Percentiles rank a stretch among this genome's conserved stretches.
Conservation (phyloP, 2,888 invertebrate species). For the Athrips mouffetella region DNA sequence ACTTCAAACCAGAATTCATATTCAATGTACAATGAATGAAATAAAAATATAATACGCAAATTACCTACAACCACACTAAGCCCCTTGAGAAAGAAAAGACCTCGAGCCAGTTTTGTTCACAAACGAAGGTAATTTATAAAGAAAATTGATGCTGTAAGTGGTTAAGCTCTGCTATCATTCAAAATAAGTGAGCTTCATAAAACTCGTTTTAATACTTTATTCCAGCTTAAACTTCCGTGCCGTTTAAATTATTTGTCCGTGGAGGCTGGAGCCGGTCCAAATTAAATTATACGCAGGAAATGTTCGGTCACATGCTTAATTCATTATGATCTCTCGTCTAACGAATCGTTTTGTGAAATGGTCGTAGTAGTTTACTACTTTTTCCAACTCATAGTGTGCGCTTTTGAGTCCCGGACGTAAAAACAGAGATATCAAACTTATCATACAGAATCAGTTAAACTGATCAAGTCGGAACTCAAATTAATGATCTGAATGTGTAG, state of each 20-base stretch:
- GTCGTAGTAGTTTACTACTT: no score
- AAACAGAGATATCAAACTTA: no score
- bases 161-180: slow-evolving; percentile 62
- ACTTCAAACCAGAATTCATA: no score
- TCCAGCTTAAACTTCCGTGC: slow-evolving; percentile 69
- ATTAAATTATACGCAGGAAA: slow-evolving; percentile 71
- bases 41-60: no score
- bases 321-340: slow-evolving; percentile 58
- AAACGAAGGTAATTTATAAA: slow-evolving; percentile 51
- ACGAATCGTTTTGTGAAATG: no score
- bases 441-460: no score
- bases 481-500: no score
- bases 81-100: background rate
- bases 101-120: slow-evolving; percentile 22
- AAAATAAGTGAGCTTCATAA: slow-evolving; percentile 64
- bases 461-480: no score
- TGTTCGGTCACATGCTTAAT: slow-evolving; percentile 61
- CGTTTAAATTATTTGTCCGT: slow-evolving; percentile 72
- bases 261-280: slow-evolving; percentile 69
- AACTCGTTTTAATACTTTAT: slow-evolving; percentile 73
- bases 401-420: no score
- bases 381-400: no score
- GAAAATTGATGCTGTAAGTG: slow-evolving; percentile 58
- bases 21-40: no score
- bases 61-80: no score